Conservation (phyloP, 2,888 invertebrate genomes). For the Cecidostiba fungosa region DNA sequence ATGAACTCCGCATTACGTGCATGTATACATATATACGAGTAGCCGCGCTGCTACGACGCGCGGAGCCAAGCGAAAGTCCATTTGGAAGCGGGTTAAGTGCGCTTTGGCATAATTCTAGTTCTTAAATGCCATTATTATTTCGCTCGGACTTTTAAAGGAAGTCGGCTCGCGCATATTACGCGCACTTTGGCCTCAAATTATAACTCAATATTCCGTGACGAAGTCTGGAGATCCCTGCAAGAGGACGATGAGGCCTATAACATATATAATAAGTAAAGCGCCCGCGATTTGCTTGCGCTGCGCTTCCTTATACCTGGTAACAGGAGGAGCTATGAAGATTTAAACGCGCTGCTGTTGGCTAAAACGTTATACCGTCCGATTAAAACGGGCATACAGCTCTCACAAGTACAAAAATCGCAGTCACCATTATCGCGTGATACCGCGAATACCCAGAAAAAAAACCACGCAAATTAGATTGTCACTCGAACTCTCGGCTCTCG, state of each 20-base stretch:
- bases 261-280: not conserved
- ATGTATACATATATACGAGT: conserved; percentile 22
- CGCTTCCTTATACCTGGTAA: not conserved
- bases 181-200: conserved; percentile 43
- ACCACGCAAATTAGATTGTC: not conserved
- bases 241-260: conserved; percentile 23
- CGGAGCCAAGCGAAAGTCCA: conserved; percentile 71
- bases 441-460: not conserved
- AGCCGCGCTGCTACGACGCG: conserved; percentile 45
- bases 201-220: conserved; percentile 61
- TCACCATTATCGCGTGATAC: not conserved
- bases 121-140: conserved; percentile 74
- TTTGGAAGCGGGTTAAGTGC: conserved; percentile 74
- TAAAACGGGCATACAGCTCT: too few species aligned
- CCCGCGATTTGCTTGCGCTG: too few species aligned
- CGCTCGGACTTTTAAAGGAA: conserved; percentile 63
- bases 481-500: not conserved
- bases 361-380: too few species aligned
- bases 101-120: conserved; percentile 72
- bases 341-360: too few species aligned
- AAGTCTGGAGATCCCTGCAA: not conserved
- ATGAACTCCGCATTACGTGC: conserved; percentile 66
- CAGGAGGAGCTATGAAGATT: not conserved
- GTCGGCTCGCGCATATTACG: conserved; percentile 37
- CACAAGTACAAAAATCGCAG: not conserved